Conservation (phyloP, 2,888 invertebrate genomes). For the Aporophyla lueneburgensis region DNA sequence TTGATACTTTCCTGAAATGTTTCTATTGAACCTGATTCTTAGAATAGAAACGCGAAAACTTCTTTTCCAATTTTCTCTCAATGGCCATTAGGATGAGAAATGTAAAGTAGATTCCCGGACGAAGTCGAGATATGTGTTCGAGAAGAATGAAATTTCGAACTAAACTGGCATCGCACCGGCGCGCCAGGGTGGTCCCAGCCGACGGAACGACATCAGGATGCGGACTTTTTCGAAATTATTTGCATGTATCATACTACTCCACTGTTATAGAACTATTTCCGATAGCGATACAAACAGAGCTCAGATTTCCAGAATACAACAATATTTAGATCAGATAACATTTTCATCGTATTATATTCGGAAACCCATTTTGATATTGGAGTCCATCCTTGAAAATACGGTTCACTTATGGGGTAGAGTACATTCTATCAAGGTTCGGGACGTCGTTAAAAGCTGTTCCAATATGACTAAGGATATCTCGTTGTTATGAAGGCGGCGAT, state of each 20-base stretch:
- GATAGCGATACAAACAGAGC: slow-evolving; percentile 8
- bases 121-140: slow-evolving; percentile 89
- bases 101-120: slow-evolving; percentile 89
- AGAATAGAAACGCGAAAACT: slow-evolving; percentile 86
- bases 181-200: slow-evolving; percentile 68
- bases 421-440: slow-evolving; percentile 46
- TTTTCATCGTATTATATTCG: slow-evolving; percentile 28
- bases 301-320: background rate
- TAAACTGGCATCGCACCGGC: slow-evolving; percentile 80
- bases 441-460: slow-evolving; percentile 67
- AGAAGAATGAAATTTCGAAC: slow-evolving; percentile 89
- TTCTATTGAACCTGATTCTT: slow-evolving; percentile 76
- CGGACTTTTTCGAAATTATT: slow-evolving; percentile 75
- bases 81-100: slow-evolving; percentile 91
- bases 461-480: slow-evolving; percentile 70
- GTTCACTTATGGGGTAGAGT: slow-evolving; percentile 11
- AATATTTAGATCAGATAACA: slow-evolving; percentile 20
- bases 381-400: slow-evolving; percentile 22
- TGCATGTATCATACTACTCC: slow-evolving; percentile 72
- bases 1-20: slow-evolving; percentile 77
- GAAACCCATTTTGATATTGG: slow-evolving; percentile 29
- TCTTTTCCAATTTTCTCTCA: slow-evolving; percentile 90
- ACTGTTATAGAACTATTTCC: slow-evolving; percentile 52
- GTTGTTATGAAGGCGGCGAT: slow-evolving; percentile 68
- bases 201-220: slow-evolving; percentile 74